Percentiles rank a stretch among this genome's conserved stretches.
phyloP scores from a whole-genome alignment of 37 sponge, comb jelly and placozoan genomes.

The Cliona cf. orientalis region DNA sequence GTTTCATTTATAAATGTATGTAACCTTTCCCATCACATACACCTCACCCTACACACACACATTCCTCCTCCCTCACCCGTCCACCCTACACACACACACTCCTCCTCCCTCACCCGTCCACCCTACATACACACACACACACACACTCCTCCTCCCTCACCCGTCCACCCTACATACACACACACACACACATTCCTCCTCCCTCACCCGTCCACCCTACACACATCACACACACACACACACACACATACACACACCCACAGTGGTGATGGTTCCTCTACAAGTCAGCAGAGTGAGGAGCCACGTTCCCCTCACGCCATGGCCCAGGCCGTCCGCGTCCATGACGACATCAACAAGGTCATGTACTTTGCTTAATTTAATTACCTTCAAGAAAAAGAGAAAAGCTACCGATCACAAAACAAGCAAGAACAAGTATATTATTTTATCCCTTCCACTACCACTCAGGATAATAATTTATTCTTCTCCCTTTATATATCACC shows the following conservation, averaged over 20 bases:
- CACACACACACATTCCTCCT: slow-evolving; percentile 18
- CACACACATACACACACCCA: slow-evolving; percentile 20
- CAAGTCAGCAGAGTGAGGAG: slow-evolving; percentile 71
- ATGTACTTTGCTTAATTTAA: slow-evolving; percentile 85
- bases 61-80: neutral
- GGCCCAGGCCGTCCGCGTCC: slow-evolving; percentile 81
- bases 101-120: neutral
- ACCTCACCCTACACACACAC: neutral
- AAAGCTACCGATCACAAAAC: no score
- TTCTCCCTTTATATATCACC: no score
- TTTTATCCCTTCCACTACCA: no score
- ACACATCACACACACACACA: slow-evolving; percentile 7
- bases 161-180: slow-evolving; percentile 5
- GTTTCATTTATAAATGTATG: neutral
- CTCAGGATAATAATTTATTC: no score
- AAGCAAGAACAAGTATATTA: no score
- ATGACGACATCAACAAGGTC: slow-evolving; percentile 82
- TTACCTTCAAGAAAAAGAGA: no score
- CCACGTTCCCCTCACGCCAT: slow-evolving; percentile 69
- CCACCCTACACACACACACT: neutral
- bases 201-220: neutral
- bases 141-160: neutral
- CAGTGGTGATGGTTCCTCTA: slow-evolving; percentile 71
- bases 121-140: slow-evolving; percentile 7
- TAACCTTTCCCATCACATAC: neutral